Percentiles rank a stretch among this genome's conserved stretches.
phyloP scores from a whole-genome alignment of 2,797 vertebrate genomes.

The Neolamprologus multifasciatus region DNA sequence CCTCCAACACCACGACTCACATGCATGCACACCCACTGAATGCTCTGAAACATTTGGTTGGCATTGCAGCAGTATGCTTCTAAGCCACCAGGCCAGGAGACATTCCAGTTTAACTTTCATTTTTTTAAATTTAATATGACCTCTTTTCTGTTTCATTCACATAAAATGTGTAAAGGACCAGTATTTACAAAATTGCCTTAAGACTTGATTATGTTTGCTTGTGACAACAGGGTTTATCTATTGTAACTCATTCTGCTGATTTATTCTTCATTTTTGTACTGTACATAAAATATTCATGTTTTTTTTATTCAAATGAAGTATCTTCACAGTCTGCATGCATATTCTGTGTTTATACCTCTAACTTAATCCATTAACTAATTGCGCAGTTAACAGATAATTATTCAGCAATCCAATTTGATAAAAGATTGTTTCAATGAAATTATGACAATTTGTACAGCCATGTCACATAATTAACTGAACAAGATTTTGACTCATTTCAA shows the following conservation, averaged over 20 bases:
- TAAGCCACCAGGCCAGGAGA: background rate
- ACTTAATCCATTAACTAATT: background rate
- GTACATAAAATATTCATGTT: background rate
- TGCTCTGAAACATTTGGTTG: background rate
- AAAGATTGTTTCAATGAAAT: background rate
- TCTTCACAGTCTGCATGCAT: background rate
- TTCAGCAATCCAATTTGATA: background rate
- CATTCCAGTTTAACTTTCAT: background rate
- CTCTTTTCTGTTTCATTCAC: background rate
- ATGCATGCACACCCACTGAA: background rate
- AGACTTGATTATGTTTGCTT: background rate
- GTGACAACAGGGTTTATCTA: background rate
- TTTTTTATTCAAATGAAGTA: background rate
- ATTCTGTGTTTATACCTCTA: background rate
- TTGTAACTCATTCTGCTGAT: background rate
- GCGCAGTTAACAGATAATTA: background rate
- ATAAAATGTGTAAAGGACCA: background rate
- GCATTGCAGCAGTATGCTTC: background rate
- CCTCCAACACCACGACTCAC: background rate
- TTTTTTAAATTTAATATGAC: background rate
- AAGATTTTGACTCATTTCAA: background rate
- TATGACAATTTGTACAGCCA: background rate
- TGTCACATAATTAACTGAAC: background rate
- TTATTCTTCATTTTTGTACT: background rate
- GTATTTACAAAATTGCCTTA: background rate